Base-by-base conservation (phyloP, 2,888 invertebrate genomes). In the Lasioglossum marginatum region DNA sequence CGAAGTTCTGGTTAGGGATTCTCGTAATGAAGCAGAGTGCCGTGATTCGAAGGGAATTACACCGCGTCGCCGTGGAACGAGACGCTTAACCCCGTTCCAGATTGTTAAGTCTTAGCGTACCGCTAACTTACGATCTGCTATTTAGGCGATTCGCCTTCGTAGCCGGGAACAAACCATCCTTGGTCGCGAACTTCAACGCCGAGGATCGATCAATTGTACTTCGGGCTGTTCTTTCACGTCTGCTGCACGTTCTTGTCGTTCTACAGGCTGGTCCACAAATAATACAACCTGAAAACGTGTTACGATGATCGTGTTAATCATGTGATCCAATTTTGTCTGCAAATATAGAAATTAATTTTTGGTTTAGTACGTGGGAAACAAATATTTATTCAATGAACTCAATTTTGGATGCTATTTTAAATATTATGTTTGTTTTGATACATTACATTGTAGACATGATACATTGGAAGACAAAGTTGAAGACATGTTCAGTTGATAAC, bases 11-110 rank as follows among this genome's bases (percentile, higher is more conserved):
- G 78, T 48, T 83, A 63, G 45, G 27, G 37, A 10, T 60, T 27
- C 27, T 60, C 48, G 78, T 79, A 85, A 85, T 76, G 75, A 75
- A 85, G 75, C 84, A 52, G 66, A 70, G 52, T 63, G 84, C 71
- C 75, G 79, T 74, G 85, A 76, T 79, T 85, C 76, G 63, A 71
- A 43, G 78, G 66, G 79, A 84, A 78, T 84, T 84, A 83, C 81
- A 71, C 78, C 78, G 27, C 74, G 78, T 71, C 84, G 68, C 31
- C 60, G 73, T 27, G 71, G 52, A 79, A 85, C 75, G 79, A 70
- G 45, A 72, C 23, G 79, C 84, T 85, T 84, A 85, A 84, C 85
- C 84, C 78, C 72, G 72, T 84, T 85, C 75, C 85, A 48, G 52
- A 79, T 85, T 84, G 84, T 85, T 85, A 83, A 78, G 66, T 72